phyloP scores from a whole-genome alignment of 2,888 invertebrate species.

The Pandemis cinnamomeana region DNA sequence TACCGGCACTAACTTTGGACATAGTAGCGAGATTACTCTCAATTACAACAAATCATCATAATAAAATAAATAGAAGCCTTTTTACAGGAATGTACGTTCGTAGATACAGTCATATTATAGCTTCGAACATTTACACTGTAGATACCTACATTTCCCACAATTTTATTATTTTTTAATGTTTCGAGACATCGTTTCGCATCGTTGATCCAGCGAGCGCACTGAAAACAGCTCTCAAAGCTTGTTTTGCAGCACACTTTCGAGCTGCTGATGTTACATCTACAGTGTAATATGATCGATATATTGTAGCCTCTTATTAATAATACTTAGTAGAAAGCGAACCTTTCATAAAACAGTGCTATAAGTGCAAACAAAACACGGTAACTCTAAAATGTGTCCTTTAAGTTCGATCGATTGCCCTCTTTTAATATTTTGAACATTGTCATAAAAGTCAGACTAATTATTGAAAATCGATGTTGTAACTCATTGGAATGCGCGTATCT shows the following conservation, averaged over 20 bases:
- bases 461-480: no score
- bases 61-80: not conserved
- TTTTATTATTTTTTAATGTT: no score
- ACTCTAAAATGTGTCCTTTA: not conserved
- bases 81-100: conserved; percentile 1
- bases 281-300: no score
- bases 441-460: no score
- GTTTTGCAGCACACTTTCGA: no score
- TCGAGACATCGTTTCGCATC: no score
- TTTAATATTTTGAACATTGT: not conserved
- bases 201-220: no score
- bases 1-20: no score
- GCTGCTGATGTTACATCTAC: no score
- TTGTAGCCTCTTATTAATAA: conserved; percentile 5
- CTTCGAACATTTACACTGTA: not conserved
- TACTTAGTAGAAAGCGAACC: not conserved
- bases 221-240: no score
- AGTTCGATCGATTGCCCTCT: not conserved
- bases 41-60: not conserved
- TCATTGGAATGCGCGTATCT: no score
- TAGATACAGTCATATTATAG: not conserved
- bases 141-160: no score
- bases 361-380: not conserved
- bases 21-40: not conserved
- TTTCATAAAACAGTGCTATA: not conserved